These are phyloP conservation scores for Phengaris alcon DNA, from an alignment of 2,888 invertebrate genomes.

Conservation along the genomic window DNA sequence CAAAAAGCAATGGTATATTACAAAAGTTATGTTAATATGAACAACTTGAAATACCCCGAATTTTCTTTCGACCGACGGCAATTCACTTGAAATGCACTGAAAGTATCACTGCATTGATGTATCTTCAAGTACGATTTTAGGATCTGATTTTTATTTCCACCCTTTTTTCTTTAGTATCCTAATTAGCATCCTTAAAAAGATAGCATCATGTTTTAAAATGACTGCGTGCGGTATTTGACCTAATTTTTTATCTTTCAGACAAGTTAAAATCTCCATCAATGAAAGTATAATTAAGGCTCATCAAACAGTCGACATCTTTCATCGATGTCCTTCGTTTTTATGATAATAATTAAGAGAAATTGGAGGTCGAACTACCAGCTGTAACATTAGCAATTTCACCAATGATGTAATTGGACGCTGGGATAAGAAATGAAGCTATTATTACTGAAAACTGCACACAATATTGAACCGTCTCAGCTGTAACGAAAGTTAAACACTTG, in stretches of 20 bases:
- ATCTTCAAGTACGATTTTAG: background rate
- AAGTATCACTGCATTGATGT: background rate
- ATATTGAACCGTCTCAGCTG: background rate
- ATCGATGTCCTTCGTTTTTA: constrained; percentile 1
- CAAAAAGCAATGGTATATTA: constrained; percentile 22
- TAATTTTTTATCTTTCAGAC: constrained; percentile 11
- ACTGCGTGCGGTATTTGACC: background rate
- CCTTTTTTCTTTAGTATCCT: background rate
- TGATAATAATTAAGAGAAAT: constrained; percentile 5
- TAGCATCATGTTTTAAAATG: background rate
- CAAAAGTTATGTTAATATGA: constrained; percentile 4
- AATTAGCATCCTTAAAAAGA: constrained; percentile 15
- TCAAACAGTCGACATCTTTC: background rate
- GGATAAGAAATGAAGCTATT: background rate
- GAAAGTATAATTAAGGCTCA: constrained; percentile 8
- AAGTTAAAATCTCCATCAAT: constrained; percentile 19
- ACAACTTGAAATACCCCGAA: background rate
- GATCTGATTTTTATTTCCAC: background rate
- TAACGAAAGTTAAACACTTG: background rate
- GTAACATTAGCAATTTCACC: background rate
- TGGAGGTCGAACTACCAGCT: background rate
- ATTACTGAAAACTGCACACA: background rate
- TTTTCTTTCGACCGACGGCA: background rate
- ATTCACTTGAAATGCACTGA: background rate
- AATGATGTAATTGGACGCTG: constrained; percentile 10